phyloP scores from a whole-genome alignment of 2,888 invertebrate species.

The Lysandra coridon region DNA sequence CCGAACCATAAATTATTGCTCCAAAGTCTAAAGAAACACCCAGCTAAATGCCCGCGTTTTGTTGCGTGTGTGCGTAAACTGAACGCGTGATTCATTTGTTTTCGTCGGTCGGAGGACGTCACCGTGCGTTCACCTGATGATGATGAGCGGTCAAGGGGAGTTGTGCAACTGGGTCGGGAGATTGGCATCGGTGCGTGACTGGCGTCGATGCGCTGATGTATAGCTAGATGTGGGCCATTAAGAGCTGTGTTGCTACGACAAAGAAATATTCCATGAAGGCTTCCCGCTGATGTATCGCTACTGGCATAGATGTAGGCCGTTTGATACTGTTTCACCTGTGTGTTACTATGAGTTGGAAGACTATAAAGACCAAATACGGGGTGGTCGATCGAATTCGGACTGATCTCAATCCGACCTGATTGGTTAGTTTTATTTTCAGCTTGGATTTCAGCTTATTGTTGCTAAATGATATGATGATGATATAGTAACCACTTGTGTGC shows the following conservation, averaged over 20 bases:
- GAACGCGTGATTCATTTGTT: constrained; percentile 9
- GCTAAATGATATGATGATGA: no score
- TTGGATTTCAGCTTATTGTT: no score
- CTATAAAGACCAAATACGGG: no score
- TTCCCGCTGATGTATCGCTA: not conserved
- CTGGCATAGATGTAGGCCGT: no score
- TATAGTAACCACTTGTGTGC: no score
- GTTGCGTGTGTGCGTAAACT: not conserved
- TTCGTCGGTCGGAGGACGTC: not conserved
- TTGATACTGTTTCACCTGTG: no score
- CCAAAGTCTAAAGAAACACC: not conserved
- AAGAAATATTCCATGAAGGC: not conserved
- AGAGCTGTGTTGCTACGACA: not conserved
- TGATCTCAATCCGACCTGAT: no score
- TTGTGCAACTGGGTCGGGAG: constrained; percentile 12
- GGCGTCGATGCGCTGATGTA: not conserved
- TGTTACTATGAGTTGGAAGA: no score
- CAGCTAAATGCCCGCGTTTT: not conserved
- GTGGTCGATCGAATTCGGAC: no score
- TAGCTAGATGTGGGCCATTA: not conserved
- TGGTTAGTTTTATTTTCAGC: no score
- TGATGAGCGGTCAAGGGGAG: constrained; percentile 14
- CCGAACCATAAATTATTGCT: not conserved
- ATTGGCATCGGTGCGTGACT: constrained; percentile 6
- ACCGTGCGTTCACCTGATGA: constrained; percentile 16